Evolutionary conservation across 2,888 invertebrate species (phyloP), one percentile per base, ranked within the genome.

Genomic region (Xylocampa areola): DNA sequence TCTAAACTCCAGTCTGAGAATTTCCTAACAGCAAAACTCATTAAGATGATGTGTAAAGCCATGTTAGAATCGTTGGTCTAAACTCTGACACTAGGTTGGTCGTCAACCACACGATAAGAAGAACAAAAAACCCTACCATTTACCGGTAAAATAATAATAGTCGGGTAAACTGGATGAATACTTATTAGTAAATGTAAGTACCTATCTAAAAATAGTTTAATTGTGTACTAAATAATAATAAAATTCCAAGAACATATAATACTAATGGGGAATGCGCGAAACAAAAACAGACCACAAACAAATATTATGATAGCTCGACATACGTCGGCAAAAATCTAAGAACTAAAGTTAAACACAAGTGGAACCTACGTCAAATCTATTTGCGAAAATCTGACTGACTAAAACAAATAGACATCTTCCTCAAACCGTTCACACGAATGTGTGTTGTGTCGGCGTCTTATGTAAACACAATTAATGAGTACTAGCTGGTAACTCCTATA

Each of bases 391-490:
- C 47, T 43, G n/a, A n/a, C 13, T 2, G n/a, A 52, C n/a, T 25
- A 40, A 54, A 49, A 45, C 21, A 71, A 67, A 58, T 36, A 47
- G n/a, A 13, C 6, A n/a, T 47, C 32, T 45, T 49, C 58, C 45
- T 45, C 33, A 35, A 49, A 47, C 19, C 5, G 29, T 16, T 41
- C 32, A 19, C 45, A 47, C 37, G n/a, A 29, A 13, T 33, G 45
- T 67, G 2, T 43, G 14, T 33, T 21, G 61, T 2, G 44, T 11
- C 23, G 7, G 4, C 19, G 48, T 55, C 23, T 58, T 27, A 16
- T 33, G 43, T 54, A 23, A 61, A 68, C 48, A 68, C 8, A 40
- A 50, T 70, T 53, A 41, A 16, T 40, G 23, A 39, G 49, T 50
- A 49, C 39, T 39, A 7, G 32, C 29, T 25, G n/a, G 29, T 45